phyloP scores from a whole-genome alignment of 2,888 invertebrate species.

The Drosophila meridionalis region DNA sequence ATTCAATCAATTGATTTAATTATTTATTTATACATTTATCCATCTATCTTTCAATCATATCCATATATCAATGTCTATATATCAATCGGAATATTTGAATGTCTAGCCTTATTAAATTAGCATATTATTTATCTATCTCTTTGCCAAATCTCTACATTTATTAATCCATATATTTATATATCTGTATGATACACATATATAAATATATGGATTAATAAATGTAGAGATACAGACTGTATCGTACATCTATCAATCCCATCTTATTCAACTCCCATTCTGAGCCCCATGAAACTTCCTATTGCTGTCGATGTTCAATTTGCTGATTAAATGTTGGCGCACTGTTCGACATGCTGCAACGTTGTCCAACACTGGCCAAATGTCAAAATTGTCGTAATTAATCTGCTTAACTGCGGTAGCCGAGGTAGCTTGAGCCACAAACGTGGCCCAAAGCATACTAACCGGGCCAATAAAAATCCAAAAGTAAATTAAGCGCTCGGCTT shows the following conservation, averaged over 20 bases:
- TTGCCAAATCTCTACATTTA: no score
- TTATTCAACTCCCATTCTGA: no score
- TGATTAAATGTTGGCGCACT: constrained; percentile 1
- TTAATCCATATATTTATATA: neutral
- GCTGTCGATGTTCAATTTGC: neutral
- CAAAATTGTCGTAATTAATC: constrained; percentile 57
- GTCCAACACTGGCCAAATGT: constrained; percentile 16
- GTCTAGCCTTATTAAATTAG: no score
- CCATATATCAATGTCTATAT: no score
- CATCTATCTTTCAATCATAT: neutral
- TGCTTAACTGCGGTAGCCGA: constrained; percentile 31
- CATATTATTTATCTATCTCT: no score
- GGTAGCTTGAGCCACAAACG: neutral
- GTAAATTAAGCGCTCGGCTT: constrained; percentile 32
- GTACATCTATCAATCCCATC: neutral
- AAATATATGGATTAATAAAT: no score
- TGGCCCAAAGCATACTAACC: constrained; percentile 1
- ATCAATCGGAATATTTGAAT: no score
- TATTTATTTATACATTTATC: neutral
- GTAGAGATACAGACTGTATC: neutral
- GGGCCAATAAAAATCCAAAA: constrained; percentile 45
- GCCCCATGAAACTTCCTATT: neutral
- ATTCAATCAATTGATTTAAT: no score
- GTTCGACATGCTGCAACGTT: neutral
- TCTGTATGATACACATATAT: neutral